These are phyloP conservation scores for Petrolisthes cinctipes DNA, from an alignment of 2,888 invertebrate genomes.

Conservation along the genomic window DNA sequence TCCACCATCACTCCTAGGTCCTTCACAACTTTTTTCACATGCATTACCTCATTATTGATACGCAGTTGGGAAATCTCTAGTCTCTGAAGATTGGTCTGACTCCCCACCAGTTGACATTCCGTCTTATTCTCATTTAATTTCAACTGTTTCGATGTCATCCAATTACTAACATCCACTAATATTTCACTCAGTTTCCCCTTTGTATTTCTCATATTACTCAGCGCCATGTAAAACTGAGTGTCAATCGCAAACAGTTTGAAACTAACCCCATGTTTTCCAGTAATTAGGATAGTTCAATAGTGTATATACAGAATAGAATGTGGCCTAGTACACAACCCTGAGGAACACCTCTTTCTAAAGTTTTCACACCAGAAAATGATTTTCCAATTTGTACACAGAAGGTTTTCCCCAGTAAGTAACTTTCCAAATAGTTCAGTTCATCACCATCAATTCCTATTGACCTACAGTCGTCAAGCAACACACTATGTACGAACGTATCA, in stretches of 20 bases:
- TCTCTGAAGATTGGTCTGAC: background rate
- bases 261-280: conserved; percentile 19
- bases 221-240: conserved; percentile 1
- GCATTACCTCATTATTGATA: conserved; percentile 3
- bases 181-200: conserved; percentile 15
- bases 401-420: no score
- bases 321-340: conserved; percentile 8
- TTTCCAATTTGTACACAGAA: conserved; percentile 2
- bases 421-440: no score
- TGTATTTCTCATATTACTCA: background rate
- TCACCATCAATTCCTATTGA: conserved; percentile 3
- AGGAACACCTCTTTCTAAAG: conserved; percentile 20
- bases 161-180: no score
- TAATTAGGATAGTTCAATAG: background rate
- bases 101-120: conserved; percentile 2
- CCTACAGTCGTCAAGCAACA: conserved; percentile 11
- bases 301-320: conserved; percentile 11
- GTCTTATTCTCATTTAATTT: no score
- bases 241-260: conserved; percentile 10
- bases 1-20: conserved; percentile 18
- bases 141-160: no score
- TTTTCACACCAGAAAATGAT: conserved; percentile 18
- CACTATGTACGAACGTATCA: conserved; percentile 1
- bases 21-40: background rate
- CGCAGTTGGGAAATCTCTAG: conserved; percentile 5